phyloP scores from a whole-genome alignment of 1,140 invertebrate species.

The Drosophila nigrodunni region DNA sequence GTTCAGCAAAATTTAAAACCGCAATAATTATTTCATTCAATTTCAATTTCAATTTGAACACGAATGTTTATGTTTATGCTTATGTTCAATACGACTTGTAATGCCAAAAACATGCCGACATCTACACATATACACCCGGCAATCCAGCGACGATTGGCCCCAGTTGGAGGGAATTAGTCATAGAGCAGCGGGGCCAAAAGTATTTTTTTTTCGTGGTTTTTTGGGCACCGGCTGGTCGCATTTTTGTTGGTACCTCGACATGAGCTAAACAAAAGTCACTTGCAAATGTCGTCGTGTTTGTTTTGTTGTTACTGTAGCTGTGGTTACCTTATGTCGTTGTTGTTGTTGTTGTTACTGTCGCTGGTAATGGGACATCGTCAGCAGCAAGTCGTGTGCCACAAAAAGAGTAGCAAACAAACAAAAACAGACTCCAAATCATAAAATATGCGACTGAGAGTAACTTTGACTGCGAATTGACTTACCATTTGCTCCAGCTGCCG shows the following conservation, averaged over 20 bases:
- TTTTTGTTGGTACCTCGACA: constrained; percentile 35
- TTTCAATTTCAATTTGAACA: constrained; percentile 62
- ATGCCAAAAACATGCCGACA: constrained; percentile 29
- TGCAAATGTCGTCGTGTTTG: constrained; percentile 52
- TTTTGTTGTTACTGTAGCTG: constrained; percentile 12
- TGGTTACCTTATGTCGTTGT: constrained; percentile 13
- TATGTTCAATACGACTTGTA: constrained; percentile 35
- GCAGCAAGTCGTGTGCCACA: constrained; percentile 53
- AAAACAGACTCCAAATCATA: constrained; percentile 35
- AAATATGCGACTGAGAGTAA: constrained; percentile 44
- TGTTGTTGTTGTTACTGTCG: constrained; percentile 7
- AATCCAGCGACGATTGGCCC: constrained; percentile 3
- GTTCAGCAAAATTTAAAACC: constrained; percentile 63
- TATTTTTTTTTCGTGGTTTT: neutral
- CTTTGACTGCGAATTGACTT: constrained; percentile 47
- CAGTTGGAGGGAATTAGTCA: constrained; percentile 60
- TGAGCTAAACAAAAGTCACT: constrained; percentile 40
- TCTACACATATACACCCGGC: constrained; percentile 12
- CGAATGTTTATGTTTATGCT: constrained; percentile 67
- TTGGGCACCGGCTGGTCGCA: constrained; percentile 59
- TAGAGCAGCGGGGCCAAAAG: constrained; percentile 47
- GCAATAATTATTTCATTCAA: constrained; percentile 78
- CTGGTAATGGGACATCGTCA: constrained; percentile 49
- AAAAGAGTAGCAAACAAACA: constrained; percentile 18
- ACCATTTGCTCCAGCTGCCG: constrained; percentile 44